Evolutionary conservation across 2,888 invertebrate genomes (phyloP), one percentile per base, ranked within the genome.

Genomic region (Caenorhabditis sp.): DNA sequence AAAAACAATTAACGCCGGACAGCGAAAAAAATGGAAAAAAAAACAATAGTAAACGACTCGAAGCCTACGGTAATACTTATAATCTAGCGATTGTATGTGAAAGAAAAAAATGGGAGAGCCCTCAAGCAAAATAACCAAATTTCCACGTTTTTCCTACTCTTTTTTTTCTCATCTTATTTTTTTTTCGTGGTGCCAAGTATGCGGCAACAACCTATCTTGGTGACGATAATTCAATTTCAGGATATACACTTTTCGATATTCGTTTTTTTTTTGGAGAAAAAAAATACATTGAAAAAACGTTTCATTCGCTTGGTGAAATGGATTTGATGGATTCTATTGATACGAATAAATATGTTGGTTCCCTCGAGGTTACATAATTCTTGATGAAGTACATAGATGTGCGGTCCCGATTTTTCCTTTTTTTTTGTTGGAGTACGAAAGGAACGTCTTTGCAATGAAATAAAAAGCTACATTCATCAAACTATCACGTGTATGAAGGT

Each of bases 331-430:
- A 12, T 17, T 43, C 14, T 43, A 31, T 31, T 31, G 31, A 31
- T 31, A 31, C 31, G 10, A 31, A 31, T 6, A 31, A 31, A 31
- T 31, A 31, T 31, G 31, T 31, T 31, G 21, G 27, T 1, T 36
- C 57, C 36, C 57, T 27, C 19, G 57, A 19, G 57, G 36, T 21
- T 36, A 6, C 31, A 58, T 36, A 58, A 58, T 36, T 58, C 21
- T 58, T 58, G 17, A 58, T 58, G 57, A 58, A 58, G 57, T 58
- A 36, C 36, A 31, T 31, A 31, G 31, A 58, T 58, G 57, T 58
- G 43, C 43, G 43, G 43, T 43, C 43, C 5, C 36, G 36, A 12
- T 8, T 8, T 36, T 36, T 36, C 6, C 5, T 36, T 12, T 5
- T 43, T 5, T 12, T 43, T 43, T 43, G 43, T 31, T 31, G 31